Base-by-base conservation (phyloP, 2,888 invertebrate species). In the Parthenolecanium corni region DNA sequence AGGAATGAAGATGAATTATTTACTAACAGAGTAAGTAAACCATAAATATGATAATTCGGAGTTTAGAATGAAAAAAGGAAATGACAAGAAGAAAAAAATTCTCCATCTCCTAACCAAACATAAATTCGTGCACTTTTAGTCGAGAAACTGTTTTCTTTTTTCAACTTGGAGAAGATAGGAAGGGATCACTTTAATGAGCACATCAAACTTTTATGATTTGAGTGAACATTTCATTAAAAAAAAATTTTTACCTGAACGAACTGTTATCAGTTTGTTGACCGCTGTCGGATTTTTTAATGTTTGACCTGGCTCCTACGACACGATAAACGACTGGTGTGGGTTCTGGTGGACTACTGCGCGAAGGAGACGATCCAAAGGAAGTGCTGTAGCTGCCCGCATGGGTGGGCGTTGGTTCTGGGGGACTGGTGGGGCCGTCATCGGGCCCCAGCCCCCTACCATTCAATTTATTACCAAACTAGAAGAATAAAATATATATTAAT, bases 261-360 rank as follows among this genome's bases (percentile, higher is more conserved):
- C 63, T 65, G 46, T 47, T 65, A 57, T 65, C 78, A 1, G 78
- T 78, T 69, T 78, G 78, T 68, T 78, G 78, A 14, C 77, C 75
- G 66, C 76, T 77, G 70, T 78, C 78, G 11, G 78, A 74, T 68
- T 79, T 79, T 68, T 71, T 71, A 49, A 71, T 67, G 52, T 70
- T 69, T 16, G 63, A 66, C 20, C 71, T 67, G 3, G 70, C 69
- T 23, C 70, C 69, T 40, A 71, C 70, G 25, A 71, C 70, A 58
- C 71, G 66, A 67, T 71, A 71, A 21, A 71, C 70, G 42, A 68
- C 69, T 64, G 70, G 70, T 36, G 64, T 64, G 42, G 65, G 67
- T 62, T 69, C 69, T 57, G 69, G 68, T 52, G 69, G 67, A 36
- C 65, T 66, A 18, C 58, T 66, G 12, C 61, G 65, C 52, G 66